Conservation (phyloP, 23 tunicate species). For the Oikopleura vanhoeffeni region DNA sequence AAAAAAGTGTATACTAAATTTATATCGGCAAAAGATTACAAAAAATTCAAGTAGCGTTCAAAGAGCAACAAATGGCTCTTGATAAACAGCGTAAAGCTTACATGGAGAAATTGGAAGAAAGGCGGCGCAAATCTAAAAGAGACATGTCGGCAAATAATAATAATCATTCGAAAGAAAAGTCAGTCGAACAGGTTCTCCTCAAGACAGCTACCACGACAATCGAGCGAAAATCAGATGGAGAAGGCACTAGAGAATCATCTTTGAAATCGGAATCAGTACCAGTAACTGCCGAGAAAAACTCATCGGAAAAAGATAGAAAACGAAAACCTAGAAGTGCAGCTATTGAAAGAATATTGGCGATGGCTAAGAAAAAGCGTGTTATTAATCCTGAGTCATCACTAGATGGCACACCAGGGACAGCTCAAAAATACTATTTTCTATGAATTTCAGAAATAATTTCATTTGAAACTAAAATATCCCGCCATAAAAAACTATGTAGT, state of each 20-base stretch:
- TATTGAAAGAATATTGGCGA: background rate
- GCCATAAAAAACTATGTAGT: no score
- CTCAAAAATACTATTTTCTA: no score
- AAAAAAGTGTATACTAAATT: no score
- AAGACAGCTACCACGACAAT: background rate
- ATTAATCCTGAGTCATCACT: background rate
- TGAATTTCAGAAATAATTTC: no score
- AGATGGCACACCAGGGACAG: no score
- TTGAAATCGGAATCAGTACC: background rate
- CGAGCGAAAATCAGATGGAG: background rate
- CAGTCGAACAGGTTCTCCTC: background rate
- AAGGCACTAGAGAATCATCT: background rate
- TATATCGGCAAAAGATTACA: no score
- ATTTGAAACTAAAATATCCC: no score
- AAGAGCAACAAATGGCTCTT: background rate
- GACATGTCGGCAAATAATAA: background rate
- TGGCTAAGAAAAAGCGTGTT: background rate
- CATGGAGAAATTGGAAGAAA: background rate
- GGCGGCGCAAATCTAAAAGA: background rate
- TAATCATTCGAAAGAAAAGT: background rate
- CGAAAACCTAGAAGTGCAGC: background rate
- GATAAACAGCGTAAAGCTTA: background rate
- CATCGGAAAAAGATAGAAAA: background rate
- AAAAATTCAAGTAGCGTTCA: background rate
- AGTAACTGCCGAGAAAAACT: background rate